A percentile compares a stretch with the other conserved stretches of the same genome.
Evolutionary conservation across 2,113 vertebrate genomes (phyloP).

Genomic region (Etheostoma cragini): DNA sequence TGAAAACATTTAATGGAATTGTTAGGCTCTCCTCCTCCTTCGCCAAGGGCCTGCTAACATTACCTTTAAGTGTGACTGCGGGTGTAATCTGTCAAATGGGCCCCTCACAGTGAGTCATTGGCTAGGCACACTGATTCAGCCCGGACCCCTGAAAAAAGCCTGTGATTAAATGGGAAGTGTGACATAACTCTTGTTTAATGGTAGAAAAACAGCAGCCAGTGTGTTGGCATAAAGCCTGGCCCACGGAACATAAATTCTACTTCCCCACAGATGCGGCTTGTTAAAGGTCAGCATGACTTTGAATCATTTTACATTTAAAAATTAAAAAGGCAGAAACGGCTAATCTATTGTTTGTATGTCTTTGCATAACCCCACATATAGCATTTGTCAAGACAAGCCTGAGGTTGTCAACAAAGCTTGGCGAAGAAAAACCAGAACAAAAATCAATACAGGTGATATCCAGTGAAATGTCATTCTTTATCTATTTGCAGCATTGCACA

Average conservation of each 20-base stretch:
- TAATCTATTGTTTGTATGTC: slow-evolving; percentile 64
- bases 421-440: background rate
- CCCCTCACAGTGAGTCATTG: slow-evolving; percentile 72
- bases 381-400: slow-evolving; percentile 59
- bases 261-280: slow-evolving; percentile 74
- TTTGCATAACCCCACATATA: slow-evolving; percentile 38
- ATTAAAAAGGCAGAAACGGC: slow-evolving; percentile 68
- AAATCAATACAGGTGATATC: slow-evolving; percentile 59
- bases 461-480: slow-evolving; percentile 51
- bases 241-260: slow-evolving; percentile 74
- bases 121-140: slow-evolving; percentile 60
- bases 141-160: slow-evolving; percentile 63
- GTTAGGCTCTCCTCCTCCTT: slow-evolving; percentile 59
- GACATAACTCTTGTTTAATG: slow-evolving; percentile 83
- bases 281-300: slow-evolving; percentile 84
- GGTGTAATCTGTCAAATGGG: slow-evolving; percentile 82
- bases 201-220: slow-evolving; percentile 79
- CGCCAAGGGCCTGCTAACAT: slow-evolving; percentile 60
- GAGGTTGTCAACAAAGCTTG: slow-evolving; percentile 51
- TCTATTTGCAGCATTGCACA: slow-evolving; percentile 41
- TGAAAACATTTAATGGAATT: slow-evolving; percentile 75
- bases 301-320: slow-evolving; percentile 73
- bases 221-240: slow-evolving; percentile 73
- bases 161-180: slow-evolving; percentile 80
- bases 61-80: slow-evolving; percentile 80